Evolutionary conservation across 2,888 invertebrate genomes (phyloP).

Genomic region (Acrocyrtus sp.): DNA sequence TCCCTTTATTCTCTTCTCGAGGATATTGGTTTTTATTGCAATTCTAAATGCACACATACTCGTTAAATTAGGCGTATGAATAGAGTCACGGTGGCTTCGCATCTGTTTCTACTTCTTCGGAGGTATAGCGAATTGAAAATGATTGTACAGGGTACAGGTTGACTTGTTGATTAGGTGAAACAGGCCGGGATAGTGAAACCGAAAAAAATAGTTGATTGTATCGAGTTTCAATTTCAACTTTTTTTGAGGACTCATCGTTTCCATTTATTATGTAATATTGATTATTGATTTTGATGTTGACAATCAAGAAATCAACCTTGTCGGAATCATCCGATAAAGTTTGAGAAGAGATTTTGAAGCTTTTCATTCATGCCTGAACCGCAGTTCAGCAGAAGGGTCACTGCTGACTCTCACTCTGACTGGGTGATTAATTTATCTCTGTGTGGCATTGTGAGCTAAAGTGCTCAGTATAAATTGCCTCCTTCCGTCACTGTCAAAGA

Average conservation of each 20-base stretch:
- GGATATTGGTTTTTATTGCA: slow-evolving; percentile 22
- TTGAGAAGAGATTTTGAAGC: background rate
- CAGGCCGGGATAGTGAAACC: too few relatives aligned
- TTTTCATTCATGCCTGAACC: background rate
- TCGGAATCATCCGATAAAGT: background rate
- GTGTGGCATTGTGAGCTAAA: too few relatives aligned
- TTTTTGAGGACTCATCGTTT: too few relatives aligned
- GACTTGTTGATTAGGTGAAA: background rate
- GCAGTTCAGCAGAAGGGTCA: background rate
- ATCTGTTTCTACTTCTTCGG: background rate
- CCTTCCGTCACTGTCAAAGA: too few relatives aligned
- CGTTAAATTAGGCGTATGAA: background rate
- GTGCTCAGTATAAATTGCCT: too few relatives aligned
- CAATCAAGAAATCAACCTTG: background rate
- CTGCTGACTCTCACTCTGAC: background rate
- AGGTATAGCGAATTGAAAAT: background rate
- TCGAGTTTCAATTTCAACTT: background rate
- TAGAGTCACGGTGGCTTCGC: background rate
- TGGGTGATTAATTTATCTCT: background rate
- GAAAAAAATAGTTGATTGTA: too few relatives aligned
- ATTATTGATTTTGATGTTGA: background rate
- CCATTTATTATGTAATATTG: background rate
- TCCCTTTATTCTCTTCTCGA: background rate
- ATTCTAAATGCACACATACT: background rate
- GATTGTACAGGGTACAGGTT: background rate